Conservation (phyloP, 2,888 invertebrate genomes). For the Polyploca ridens region DNA sequence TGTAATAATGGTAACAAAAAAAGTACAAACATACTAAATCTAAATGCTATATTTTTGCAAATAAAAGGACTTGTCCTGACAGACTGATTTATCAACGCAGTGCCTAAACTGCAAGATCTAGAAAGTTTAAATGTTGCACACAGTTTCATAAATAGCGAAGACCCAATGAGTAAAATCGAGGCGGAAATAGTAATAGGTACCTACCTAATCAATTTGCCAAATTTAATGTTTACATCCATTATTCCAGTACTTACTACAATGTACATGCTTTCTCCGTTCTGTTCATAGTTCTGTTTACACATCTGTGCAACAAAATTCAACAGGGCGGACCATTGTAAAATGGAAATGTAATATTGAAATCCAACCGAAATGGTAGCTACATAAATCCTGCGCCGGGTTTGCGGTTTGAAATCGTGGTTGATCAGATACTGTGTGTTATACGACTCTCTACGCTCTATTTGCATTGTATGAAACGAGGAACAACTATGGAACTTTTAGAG, state of each 20-base stretch:
- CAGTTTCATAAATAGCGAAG: too few species aligned
- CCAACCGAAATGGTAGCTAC: slow-evolving; percentile 26
- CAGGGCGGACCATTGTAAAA: slow-evolving; percentile 20
- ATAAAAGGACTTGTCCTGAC: too few species aligned
- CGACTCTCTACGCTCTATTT: slow-evolving; percentile 33
- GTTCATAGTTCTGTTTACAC: slow-evolving; percentile 21
- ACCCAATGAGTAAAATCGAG: too few species aligned
- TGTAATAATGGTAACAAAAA: too few species aligned
- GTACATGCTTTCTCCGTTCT: slow-evolving; percentile 10
- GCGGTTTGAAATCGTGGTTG: slow-evolving; percentile 36
- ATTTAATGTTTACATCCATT: background rate
- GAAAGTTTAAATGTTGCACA: too few species aligned
- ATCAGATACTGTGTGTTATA: slow-evolving; percentile 39
- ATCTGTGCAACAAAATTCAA: slow-evolving; percentile 11
- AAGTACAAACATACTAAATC: too few species aligned
- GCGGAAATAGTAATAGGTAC: too few species aligned
- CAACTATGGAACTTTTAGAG: slow-evolving; percentile 33
- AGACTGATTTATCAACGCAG: too few species aligned
- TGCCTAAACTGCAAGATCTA: too few species aligned
- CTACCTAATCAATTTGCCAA: too few species aligned
- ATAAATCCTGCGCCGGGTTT: slow-evolving; percentile 38
- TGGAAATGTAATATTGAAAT: slow-evolving; percentile 38
- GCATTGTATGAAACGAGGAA: slow-evolving; percentile 33
- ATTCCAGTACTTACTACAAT: background rate
- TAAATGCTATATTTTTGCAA: too few species aligned